phyloP scores from a whole-genome alignment of 2,113 vertebrate species.

The Lepidothrix coronata region DNA sequence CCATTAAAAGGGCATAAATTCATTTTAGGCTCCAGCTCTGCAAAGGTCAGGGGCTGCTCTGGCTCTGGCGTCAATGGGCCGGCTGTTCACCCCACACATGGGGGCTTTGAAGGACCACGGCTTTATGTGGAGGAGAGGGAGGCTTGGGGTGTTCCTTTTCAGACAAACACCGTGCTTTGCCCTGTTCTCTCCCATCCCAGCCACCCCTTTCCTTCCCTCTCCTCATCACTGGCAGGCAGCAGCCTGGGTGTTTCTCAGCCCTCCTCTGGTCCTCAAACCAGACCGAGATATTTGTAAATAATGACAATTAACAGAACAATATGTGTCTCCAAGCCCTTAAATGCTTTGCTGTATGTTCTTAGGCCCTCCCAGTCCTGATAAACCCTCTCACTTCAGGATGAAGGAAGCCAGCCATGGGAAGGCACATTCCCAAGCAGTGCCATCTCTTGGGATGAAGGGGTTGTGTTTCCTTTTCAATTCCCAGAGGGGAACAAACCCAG shows the following conservation, averaged over 20 bases:
- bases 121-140: neutral
- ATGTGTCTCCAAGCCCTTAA: neutral
- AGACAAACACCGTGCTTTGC: rapidly evolving
- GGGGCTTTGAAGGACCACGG: neutral
- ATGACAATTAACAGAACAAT: neutral
- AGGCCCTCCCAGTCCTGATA: neutral
- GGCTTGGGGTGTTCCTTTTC: neutral
- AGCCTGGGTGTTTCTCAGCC: neutral
- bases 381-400: neutral
- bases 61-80: neutral
- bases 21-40: neutral
- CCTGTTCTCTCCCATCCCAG: neutral
- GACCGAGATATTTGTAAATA: rapidly evolving
- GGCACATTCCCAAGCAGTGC: neutral
- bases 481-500: neutral
- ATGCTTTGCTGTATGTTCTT: neutral
- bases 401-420: neutral
- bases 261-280: neutral
- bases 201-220: neutral
- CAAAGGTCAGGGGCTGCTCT: neutral
- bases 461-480: neutral
- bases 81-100: neutral
- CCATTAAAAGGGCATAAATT: slow-evolving; percentile 47
- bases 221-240: neutral
- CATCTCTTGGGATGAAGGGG: neutral